Evolutionary conservation across 2,797 vertebrate genomes (phyloP).

Genomic region (Sternarchorhynchus goeldii): DNA sequence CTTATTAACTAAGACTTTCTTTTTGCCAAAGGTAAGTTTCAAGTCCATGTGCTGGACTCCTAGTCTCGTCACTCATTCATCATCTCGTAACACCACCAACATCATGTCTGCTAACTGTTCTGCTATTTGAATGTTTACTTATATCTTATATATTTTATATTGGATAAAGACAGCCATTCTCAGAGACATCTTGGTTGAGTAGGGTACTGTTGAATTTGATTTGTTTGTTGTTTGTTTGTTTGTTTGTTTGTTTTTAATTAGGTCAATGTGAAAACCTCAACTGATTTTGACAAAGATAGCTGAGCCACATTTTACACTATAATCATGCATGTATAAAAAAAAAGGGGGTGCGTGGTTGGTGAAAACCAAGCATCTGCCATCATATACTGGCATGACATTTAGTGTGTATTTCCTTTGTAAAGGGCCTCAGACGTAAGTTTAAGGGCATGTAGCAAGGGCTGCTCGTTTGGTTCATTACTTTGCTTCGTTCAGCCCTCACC

Average conservation of each 20-base stretch:
- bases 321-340: slow-evolving; percentile 39
- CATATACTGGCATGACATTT: slow-evolving; percentile 11
- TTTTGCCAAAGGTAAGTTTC: slow-evolving; percentile 70
- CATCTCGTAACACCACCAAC: slow-evolving; percentile 53
- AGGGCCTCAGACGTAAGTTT: background rate
- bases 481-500: slow-evolving; percentile 15
- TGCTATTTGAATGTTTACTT: slow-evolving; percentile 36
- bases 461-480: slow-evolving; percentile 6
- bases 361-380: background rate
- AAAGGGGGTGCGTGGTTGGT: slow-evolving; percentile 31
- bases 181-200: slow-evolving; percentile 78
- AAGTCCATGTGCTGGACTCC: slow-evolving; percentile 24
- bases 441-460: background rate
- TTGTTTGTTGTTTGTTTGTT: background rate
- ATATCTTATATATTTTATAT: slow-evolving; percentile 51
- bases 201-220: slow-evolving; percentile 66
- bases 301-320: slow-evolving; percentile 67
- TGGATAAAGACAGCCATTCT: slow-evolving; percentile 74
- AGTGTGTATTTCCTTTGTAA: slow-evolving; percentile 10
- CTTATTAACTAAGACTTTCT: slow-evolving; percentile 37
- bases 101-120: slow-evolving; percentile 16
- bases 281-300: slow-evolving; percentile 20
- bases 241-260: slow-evolving; percentile 7
- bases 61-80: slow-evolving; percentile 49
- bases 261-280: slow-evolving; percentile 6